Base-by-base conservation (phyloP, 2,888 invertebrate genomes). In the Pyrrhosoma nymphula region DNA sequence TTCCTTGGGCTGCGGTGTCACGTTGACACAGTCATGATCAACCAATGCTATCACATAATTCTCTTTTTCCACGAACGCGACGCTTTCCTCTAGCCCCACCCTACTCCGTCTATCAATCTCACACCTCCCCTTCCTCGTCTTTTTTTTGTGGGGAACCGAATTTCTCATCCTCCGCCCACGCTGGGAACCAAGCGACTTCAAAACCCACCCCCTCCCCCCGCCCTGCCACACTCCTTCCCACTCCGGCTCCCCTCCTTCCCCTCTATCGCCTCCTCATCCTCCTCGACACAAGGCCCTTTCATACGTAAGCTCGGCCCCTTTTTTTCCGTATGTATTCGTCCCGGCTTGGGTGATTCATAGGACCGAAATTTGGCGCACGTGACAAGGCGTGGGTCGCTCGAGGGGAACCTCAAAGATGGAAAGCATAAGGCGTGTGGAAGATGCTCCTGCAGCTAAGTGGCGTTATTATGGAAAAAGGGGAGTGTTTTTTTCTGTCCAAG, bases 321-420 rank as follows among this genome's bases (percentile, higher is more conserved):
- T 82, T 75, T 82, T 82, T 82, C 35, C 82, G 35, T 93, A 47
- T 69, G 69, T 55, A 93, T 93, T 93, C 93, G 75, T 75, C 93
- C 56, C 69, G 55, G 69, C 18, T 69, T 16, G 93, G 69, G 93
- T 93, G 93, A 93, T 93, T 93, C 93, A 93, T 93, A 93, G 93
- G 56, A 75, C 93, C 93, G 56, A 93, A 93, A 93, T 69, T 93
- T 93, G 93, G 93, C 63, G 93, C 93, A 75, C 93, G 93, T 93
- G 93, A 93, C 93, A 93, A 55, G n/a, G 55, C 47, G 82, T 82
- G 82, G 82, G 82, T 35, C 82, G 12, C 35, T 10, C 10, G 20
- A 39, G 69, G 63, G 93, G 69, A 93, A 26, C 89, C 56, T 89
- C 55, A 89, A 89, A 89, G 89, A 89, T 89, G 89, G 56, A 89